Evolutionary conservation across 2,797 vertebrate genomes (phyloP).

Genomic region (Alosa sapidissima): DNA sequence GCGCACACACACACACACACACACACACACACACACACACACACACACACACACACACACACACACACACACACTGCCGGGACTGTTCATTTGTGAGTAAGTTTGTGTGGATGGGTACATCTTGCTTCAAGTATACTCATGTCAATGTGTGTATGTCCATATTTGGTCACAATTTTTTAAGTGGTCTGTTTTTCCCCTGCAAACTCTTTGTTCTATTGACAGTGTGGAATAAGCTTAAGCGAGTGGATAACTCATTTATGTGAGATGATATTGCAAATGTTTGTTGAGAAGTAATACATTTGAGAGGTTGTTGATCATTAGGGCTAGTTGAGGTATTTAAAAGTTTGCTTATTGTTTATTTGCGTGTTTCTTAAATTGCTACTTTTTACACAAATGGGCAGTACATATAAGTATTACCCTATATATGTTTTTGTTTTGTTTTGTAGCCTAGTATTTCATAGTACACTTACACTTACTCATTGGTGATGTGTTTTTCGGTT

Average conservation of each 20-base stretch:
- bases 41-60: background rate
- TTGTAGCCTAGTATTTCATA: background rate
- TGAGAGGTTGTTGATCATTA: background rate
- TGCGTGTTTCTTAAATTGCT: background rate
- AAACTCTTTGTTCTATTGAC: background rate
- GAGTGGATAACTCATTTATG: background rate
- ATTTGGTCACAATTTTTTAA: background rate
- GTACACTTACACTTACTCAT: background rate
- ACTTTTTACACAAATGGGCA: background rate
- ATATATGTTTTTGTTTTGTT: background rate
- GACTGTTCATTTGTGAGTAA: background rate
- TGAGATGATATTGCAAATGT: background rate
- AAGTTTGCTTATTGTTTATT: background rate
- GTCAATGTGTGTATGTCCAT: background rate
- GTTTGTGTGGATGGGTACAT: background rate
- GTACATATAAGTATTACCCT: background rate
- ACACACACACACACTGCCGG: background rate
- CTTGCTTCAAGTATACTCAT: background rate
- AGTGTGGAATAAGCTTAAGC: background rate
- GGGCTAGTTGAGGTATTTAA: background rate
- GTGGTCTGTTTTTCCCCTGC: background rate
- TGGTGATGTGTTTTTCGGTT: background rate
- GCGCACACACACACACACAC: background rate
- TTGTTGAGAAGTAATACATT: background rate
- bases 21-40: conserved; percentile 7